phyloP scores from a whole-genome alignment of 2,888 invertebrate species.

The Dynastes maya region DNA sequence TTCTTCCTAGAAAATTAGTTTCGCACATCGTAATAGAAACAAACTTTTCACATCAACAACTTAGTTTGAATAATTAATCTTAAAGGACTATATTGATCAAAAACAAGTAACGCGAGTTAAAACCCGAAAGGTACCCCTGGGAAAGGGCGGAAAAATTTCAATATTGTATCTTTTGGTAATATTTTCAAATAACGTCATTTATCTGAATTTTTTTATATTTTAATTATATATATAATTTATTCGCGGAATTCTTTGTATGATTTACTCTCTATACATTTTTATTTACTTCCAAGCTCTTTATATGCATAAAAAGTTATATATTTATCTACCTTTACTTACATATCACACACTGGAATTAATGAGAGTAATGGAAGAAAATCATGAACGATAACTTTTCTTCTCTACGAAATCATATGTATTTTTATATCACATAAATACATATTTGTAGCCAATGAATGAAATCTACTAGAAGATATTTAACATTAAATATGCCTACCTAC shows the following conservation, averaged over 20 bases:
- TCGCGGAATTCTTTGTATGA: not conserved
- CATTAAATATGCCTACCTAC: slow-evolving; percentile 13
- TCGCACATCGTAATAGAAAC: too few species aligned
- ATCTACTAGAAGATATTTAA: slow-evolving; percentile 8
- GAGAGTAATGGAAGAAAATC: slow-evolving; percentile 36
- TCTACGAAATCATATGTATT: not conserved
- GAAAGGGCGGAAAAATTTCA: not conserved
- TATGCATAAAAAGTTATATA: slow-evolving; percentile 22
- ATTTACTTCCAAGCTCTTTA: slow-evolving; percentile 11
- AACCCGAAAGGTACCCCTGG: too few species aligned
- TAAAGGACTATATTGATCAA: too few species aligned
- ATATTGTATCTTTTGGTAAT: not conserved
- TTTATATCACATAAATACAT: slow-evolving; percentile 25
- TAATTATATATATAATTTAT: not conserved
- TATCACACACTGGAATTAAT: slow-evolving; percentile 43
- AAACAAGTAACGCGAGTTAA: too few species aligned
- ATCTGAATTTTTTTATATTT: not conserved
- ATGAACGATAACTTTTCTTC: not conserved
- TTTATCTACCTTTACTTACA: slow-evolving; percentile 11
- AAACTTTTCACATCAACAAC: too few species aligned
- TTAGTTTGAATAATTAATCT: too few species aligned
- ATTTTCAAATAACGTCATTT: slow-evolving; percentile 1
- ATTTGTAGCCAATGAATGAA: slow-evolving; percentile 32
- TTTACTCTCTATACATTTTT: slow-evolving; percentile 1
- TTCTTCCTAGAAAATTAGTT: too few species aligned